These are phyloP conservation scores for Alouatta palliata DNA, from an alignment of 2,113 vertebrate genomes.

Conservation along the genomic window DNA sequence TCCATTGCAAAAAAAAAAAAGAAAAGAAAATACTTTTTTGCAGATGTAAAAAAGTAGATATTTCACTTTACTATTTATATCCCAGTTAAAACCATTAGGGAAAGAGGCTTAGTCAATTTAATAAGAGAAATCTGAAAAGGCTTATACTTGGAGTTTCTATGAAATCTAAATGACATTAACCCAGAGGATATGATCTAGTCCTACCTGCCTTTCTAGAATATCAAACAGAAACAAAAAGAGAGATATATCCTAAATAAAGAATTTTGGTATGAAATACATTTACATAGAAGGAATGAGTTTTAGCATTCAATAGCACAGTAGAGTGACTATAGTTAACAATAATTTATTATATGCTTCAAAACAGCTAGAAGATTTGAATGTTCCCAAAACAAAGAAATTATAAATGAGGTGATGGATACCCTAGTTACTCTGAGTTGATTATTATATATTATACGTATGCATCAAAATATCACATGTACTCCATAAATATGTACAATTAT, in stretches of 20 bases:
- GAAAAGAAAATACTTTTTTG: not conserved
- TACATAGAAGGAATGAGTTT: not conserved
- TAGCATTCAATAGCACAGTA: not conserved
- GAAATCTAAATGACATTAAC: conserved; percentile 35
- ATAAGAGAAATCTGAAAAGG: not conserved
- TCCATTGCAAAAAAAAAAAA: no score
- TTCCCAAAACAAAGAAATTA: not conserved
- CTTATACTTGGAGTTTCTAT: conserved; percentile 3
- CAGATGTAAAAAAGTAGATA: not conserved
- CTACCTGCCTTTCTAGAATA: not conserved
- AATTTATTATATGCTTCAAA: not conserved
- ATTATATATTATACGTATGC: not conserved
- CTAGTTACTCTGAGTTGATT: not conserved
- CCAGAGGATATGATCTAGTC: not conserved
- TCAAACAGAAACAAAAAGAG: not conserved
- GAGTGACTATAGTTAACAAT: not conserved
- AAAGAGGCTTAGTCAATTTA: conserved; percentile 6
- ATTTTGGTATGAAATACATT: not conserved
- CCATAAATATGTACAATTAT: not conserved
- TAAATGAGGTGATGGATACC: not conserved
- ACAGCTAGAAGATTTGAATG: not conserved
- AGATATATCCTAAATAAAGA: not conserved
- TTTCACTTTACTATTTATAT: not conserved
- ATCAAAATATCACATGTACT: not conserved
- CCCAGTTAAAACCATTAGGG: conserved; percentile 10